Evolutionary conservation across 2,797 vertebrate species (phyloP), one percentile per base, ranked within the genome.

Genomic region (Leptatherina wallacei): DNA sequence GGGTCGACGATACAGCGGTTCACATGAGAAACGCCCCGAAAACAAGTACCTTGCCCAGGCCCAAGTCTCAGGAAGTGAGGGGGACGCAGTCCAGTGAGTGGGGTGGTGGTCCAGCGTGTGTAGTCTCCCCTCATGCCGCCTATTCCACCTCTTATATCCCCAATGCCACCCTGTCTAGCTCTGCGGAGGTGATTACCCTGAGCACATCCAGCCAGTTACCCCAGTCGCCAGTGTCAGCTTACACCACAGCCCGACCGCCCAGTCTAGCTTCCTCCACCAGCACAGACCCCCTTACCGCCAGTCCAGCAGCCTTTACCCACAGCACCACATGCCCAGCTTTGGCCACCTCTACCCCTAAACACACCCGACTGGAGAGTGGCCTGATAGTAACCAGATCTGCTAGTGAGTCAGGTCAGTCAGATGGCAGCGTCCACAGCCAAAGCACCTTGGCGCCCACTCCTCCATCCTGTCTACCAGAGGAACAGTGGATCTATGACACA

Each of bases 61-160:
- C 98, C 11, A 96, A 92, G 83, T 97, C 96, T 56, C 96, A 98
- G 88, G 97, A 98, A 82, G 70, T 96, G 24, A 92, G 93, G 80
- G 89, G 85, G 72, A 92, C 88, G 0, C 95, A 95, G 27, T 80
- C 83, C 29, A 83, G 76, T 4, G 94, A 94, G 10, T 95, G 90
- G 16, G 95, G 93, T 5, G 93, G 91, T 0, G 93, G 93, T 64
- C 95, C 95, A 6, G 96, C 96, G 0, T 96, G 96, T 62, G 87
- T 95, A 49, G 97, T 98, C 20, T 98, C 96, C n/a, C 97, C 97
- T 58, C 96, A 96, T 35, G 95, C 96, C 0, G 88, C 96, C 20
- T 97, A 96, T 80, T 96, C 97, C 52, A 97, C 96, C 0, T 97
- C 95, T 13, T 47, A 96, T 86, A 97, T 98, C 84, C 97, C 98